Evolutionary conservation across 2,888 invertebrate species (phyloP), one percentile per base, ranked within the genome.

Genomic region (Ennomos erosarius): DNA sequence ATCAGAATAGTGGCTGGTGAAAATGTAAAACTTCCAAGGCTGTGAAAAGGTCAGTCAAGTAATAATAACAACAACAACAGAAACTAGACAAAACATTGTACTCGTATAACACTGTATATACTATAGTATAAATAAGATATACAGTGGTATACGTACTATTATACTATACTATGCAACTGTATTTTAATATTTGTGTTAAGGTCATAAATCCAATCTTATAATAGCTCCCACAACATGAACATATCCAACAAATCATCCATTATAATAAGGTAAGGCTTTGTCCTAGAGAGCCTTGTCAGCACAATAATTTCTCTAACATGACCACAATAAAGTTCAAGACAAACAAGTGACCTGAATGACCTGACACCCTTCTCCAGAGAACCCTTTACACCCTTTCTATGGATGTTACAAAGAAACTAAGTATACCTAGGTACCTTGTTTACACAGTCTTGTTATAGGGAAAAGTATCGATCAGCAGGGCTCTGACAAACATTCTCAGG

Each of bases 331-430:
- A 40, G 49, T 42, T 54, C 50, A 49, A 39, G 45, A 53, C 58
- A 53, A 55, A 59, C 54, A 46, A 12, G 37, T 47, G 59, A 59
- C 59, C 59, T 50, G 37, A 59, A 59, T 54, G 44, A 49, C 49
- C 48, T 37, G 13, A 48, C 39, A 48, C 38, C 47, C 48, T 58
- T 44, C 43, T 48, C 11, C 48, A 34, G 13, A 43, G 39, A 38
- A 38, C 42, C 49, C 39, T 33, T 33, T 10, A 45, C 45, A 40
- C 57, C 54, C 36, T 53, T 54, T 43, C 55, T 45, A 49, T 44
- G 35, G 44, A 34, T 43, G n/a, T 57, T 47, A 52, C 43, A 53
- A 58, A 53, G 43, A 38, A 47, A 42, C 42, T 43, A 11, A 8
- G 43, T 42, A 39, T 12, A 26, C 26, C 26, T 26, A 26, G 26